Evolutionary conservation across 2,888 invertebrate species (phyloP).

Genomic region (Ptychoptera contaminata): DNA sequence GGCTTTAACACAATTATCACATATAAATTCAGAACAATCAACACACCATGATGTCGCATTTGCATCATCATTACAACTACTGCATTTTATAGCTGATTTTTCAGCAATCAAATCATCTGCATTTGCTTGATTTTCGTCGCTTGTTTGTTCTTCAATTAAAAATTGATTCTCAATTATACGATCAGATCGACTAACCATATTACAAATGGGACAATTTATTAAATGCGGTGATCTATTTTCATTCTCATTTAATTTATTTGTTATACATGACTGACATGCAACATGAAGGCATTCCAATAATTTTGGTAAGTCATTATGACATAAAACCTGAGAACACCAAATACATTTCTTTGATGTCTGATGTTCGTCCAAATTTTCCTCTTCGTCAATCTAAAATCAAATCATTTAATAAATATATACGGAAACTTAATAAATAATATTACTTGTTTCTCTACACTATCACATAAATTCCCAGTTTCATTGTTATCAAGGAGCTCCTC

Average conservation of each 20-base stretch:
- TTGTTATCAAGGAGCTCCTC: slow-evolving; percentile 20
- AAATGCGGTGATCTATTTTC: slow-evolving; percentile 28
- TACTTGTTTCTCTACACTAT: slow-evolving; percentile 31
- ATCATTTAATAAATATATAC: background rate
- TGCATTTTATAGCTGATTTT: slow-evolving; percentile 47
- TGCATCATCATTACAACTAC: slow-evolving; percentile 73
- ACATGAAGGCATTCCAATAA: slow-evolving; percentile 80
- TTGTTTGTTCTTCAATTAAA: slow-evolving; percentile 47
- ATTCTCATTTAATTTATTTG: slow-evolving; percentile 39
- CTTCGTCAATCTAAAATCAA: slow-evolving; percentile 11
- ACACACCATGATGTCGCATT: slow-evolving; percentile 76
- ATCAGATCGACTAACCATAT: slow-evolving; percentile 50
- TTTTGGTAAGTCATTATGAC: slow-evolving; percentile 49
- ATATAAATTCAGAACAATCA: slow-evolving; percentile 83
- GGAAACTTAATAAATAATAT: slow-evolving; percentile 11
- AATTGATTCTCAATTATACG: slow-evolving; percentile 76
- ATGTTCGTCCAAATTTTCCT: slow-evolving; percentile 11
- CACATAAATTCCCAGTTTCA: slow-evolving; percentile 26
- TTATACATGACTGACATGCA: slow-evolving; percentile 61
- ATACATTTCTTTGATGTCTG: slow-evolving; percentile 36
- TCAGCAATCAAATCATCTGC: slow-evolving; percentile 19
- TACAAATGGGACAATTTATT: slow-evolving; percentile 52
- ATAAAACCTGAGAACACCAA: slow-evolving; percentile 36
- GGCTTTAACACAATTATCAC: slow-evolving; percentile 79
- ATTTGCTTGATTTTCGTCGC: slow-evolving; percentile 26